A percentile compares a stretch with the other conserved stretches of the same genome.
phyloP scores from a whole-genome alignment of 2,888 invertebrate genomes.

The Oligia fasciuncula region DNA sequence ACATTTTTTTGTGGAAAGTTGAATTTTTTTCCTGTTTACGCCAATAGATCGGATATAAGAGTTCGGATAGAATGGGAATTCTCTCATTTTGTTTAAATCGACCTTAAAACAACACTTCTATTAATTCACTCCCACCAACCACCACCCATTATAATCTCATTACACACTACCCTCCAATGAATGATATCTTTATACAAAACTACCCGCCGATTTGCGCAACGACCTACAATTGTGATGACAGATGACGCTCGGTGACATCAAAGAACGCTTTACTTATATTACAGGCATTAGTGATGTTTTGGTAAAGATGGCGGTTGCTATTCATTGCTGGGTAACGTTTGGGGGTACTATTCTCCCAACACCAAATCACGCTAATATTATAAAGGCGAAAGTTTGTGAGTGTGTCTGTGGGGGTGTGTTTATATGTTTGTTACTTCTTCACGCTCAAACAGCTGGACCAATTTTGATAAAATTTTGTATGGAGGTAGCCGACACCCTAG shows the following conservation, averaged over 20 bases:
- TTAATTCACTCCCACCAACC: not conserved
- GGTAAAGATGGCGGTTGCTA: not conserved
- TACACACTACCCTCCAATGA: conserved; percentile 9
- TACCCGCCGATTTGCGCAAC: conserved; percentile 34
- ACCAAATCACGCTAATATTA: no score
- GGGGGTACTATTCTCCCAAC: no score
- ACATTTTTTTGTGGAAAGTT: not conserved
- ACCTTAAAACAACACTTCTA: not conserved
- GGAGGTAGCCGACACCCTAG: no score
- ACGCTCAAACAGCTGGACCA: no score
- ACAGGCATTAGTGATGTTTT: conserved; percentile 52
- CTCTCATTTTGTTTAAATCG: not conserved
- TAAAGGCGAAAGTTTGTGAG: no score
- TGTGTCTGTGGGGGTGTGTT: no score
- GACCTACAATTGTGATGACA: conserved; percentile 33
- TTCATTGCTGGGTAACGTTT: not conserved
- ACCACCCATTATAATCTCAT: conserved; percentile 6
- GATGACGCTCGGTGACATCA: conserved; percentile 35
- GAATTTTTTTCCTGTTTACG: no score
- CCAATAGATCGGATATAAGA: not conserved
- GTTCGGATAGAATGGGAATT: not conserved
- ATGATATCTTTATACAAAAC: conserved; percentile 29
- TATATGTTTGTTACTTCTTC: no score
- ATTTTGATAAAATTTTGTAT: no score
- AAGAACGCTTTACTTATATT: conserved; percentile 55